A percentile compares a stretch with the other conserved stretches of the same genome.
phyloP scores from a whole-genome alignment of 2,113 vertebrate species.

The Sylvietta virens region DNA sequence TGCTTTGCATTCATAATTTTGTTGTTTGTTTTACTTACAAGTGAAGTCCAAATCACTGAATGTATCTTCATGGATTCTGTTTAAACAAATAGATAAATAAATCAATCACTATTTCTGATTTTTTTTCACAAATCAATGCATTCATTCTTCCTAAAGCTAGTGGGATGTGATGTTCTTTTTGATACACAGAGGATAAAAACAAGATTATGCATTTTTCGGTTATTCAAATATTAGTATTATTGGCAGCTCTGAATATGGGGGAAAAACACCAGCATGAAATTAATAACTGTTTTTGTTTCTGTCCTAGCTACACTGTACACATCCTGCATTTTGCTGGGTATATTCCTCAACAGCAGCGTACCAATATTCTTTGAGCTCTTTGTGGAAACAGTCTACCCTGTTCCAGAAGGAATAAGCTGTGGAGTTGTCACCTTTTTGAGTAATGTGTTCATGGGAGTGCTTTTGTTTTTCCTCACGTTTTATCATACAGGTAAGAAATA shows the following conservation, averaged over 20 bases:
- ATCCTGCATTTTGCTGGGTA: slow-evolving; percentile 93
- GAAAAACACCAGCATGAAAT: background rate
- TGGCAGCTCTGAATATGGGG: background rate
- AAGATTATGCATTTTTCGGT: background rate
- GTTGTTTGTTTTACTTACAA: background rate
- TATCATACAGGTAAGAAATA: slow-evolving; percentile 88
- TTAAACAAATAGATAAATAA: background rate
- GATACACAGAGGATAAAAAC: background rate
- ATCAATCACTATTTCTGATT: background rate
- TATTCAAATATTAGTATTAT: background rate
- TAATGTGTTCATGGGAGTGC: slow-evolving; percentile 90
- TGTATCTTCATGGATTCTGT: background rate
- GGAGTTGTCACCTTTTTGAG: slow-evolving; percentile 95
- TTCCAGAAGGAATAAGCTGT: slow-evolving; percentile 97
- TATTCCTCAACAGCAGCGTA: slow-evolving; percentile 93
- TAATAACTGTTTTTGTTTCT: slow-evolving; percentile 1
- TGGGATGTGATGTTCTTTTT: background rate
- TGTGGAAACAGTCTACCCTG: slow-evolving; percentile 96
- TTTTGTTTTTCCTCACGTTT: slow-evolving; percentile 94
- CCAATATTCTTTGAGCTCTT: slow-evolving; percentile 98
- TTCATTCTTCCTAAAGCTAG: background rate
- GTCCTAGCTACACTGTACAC: slow-evolving; percentile 89
- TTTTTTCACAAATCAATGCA: background rate
- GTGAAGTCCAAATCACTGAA: background rate
- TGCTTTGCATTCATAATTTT: slow-evolving; percentile 3